Evolutionary conservation across 2,113 vertebrate species (phyloP), one percentile per base, ranked within the genome.

Genomic region (Thalassarche chlororhynchos): DNA sequence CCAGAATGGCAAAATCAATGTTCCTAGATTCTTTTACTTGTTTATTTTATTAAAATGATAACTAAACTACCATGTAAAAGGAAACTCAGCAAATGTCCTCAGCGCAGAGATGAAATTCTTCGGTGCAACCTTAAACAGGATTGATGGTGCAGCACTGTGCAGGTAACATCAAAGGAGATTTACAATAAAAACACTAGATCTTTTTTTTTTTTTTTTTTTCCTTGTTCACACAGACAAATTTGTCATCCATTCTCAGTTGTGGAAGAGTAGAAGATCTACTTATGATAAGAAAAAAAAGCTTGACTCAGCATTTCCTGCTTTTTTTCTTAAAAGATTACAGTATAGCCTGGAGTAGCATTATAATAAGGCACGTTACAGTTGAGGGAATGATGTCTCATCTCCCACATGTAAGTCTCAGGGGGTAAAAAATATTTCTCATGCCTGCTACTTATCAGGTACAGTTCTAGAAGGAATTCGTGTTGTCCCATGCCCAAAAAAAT

Each of bases 291-390:
- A 92, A 91, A 89, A 84, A 89, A 34, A 78, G 3, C 10, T 71
- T 80, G 54, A 89, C 21, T 91, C 60, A 83, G 28, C n/a, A 83
- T 90, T 93, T 91, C 51, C 7, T 57, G 20, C 6, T 54, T 87
- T 76, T 71, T 94, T 90, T 86, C 69, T 82, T 49, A 51, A 52
- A 94, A 75, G 14, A 85, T 71, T 91, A 79, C 34, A 71, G 55
- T 75, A 54, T 66, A 92, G 42, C 93, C 83, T 87, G 58, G 36
- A 84, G 87, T 83, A 72, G 17, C 6, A 10, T 60, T 96, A 89
- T 96, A 97, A 96, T 89, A 69, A 97, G 76, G 21, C 21, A 47
- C 29, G 18, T 42, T 89, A 75, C n/a, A 55, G 24, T 76, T 87
- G 77, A 83, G 13, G 64, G 42, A 95, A 64, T 69, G 36, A 65